Conservation (phyloP, 2,888 invertebrate species). For the Drosophila kuntzei region DNA sequence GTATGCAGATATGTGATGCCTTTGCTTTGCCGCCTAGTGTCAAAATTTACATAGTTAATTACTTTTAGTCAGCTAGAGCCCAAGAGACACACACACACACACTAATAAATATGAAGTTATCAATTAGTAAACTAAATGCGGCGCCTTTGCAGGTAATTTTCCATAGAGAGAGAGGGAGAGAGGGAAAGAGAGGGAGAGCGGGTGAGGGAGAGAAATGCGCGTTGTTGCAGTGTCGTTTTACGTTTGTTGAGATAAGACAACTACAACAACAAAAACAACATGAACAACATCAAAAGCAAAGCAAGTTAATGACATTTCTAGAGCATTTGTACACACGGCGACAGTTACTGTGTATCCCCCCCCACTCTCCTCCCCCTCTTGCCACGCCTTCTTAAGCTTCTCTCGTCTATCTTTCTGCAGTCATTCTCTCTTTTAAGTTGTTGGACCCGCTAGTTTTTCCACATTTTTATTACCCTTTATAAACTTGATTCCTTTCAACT, state of each 20-base stretch:
- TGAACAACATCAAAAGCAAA: conserved; percentile 50
- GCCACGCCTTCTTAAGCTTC: conserved; percentile 1
- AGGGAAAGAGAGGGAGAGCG: neutral
- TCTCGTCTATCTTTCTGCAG: conserved; percentile 1
- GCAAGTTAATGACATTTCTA: conserved; percentile 71
- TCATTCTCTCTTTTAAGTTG: conserved; percentile 29
- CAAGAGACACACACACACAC: conserved; percentile 16
- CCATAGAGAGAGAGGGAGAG: conserved; percentile 16
- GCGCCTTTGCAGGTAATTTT: conserved; percentile 71
- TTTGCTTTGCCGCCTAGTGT: conserved; percentile 43
- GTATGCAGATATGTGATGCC: conserved; percentile 15
- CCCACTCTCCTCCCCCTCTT: neutral
- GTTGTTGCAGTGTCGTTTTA: conserved; percentile 62
- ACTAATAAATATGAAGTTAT: conserved; percentile 55
- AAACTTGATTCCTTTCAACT: conserved; percentile 10
- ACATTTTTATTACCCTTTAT: conserved; percentile 61
- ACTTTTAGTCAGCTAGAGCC: conserved; percentile 32
- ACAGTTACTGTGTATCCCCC: conserved; percentile 22
- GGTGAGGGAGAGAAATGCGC: conserved; percentile 6
- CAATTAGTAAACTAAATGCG: conserved; percentile 64
- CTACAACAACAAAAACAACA: conserved; percentile 13
- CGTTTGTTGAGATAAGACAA: conserved; percentile 64
- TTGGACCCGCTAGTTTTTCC: conserved; percentile 62
- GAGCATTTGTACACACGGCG: conserved; percentile 60
- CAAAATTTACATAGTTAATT: conserved; percentile 73